Evolutionary conservation across 2,797 vertebrate species (phyloP).

Genomic region (Discoglossus pictus): DNA sequence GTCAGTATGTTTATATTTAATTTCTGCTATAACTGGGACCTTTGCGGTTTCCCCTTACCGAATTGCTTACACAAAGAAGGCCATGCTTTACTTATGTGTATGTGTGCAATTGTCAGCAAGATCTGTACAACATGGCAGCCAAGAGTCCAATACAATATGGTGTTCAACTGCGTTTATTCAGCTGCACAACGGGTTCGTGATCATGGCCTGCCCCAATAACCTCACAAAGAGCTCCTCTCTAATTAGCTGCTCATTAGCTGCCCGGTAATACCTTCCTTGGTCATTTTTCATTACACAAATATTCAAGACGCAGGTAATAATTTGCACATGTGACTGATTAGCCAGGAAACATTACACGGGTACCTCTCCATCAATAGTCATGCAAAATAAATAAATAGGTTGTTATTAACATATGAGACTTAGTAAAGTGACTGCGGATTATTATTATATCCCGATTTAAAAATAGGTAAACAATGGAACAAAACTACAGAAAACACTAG

Average conservation of each 20-base stretch:
- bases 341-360: neutral
- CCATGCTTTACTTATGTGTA: too few relatives aligned
- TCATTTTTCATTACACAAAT: neutral
- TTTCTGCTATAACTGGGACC: too few relatives aligned
- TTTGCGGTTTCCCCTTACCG: too few relatives aligned
- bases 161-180: neutral
- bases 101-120: neutral
- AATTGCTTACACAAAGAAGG: too few relatives aligned
- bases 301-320: neutral
- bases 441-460: too few relatives aligned
- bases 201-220: neutral
- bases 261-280: neutral
- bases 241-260: neutral
- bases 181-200: neutral
- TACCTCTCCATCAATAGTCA: too few relatives aligned
- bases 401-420: too few relatives aligned
- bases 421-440: too few relatives aligned
- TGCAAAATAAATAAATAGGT: too few relatives aligned
- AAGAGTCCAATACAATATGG: neutral
- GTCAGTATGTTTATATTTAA: too few relatives aligned
- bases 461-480: too few relatives aligned
- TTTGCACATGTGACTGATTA: slow-evolving; percentile 20
- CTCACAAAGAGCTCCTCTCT: neutral
- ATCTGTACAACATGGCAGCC: neutral
- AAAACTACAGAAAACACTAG: too few relatives aligned